These are phyloP conservation scores for Drosophila sp. DNA, from an alignment of 1,140 invertebrate genomes.

Conservation along the genomic window DNA sequence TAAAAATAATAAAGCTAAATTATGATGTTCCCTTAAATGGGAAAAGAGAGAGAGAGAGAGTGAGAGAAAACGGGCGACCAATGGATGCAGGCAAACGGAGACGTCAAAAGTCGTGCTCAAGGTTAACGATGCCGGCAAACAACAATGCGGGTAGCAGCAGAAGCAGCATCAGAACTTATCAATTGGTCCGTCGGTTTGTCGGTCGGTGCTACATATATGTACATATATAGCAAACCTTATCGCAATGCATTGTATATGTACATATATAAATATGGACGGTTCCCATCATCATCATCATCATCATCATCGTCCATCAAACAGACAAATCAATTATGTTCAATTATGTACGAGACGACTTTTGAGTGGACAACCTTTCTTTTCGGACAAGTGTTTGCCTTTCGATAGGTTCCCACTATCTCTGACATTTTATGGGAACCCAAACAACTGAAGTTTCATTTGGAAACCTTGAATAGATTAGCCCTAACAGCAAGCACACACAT, in stretches of 20 bases:
- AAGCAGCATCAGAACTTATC: slow-evolving; percentile 49
- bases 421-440: slow-evolving; percentile 36
- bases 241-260: slow-evolving; percentile 29
- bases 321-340: slow-evolving; percentile 76
- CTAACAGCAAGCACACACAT: background rate
- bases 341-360: slow-evolving; percentile 52
- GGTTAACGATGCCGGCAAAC: slow-evolving; percentile 52
- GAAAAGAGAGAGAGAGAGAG: background rate
- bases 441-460: slow-evolving; percentile 46
- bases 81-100: background rate
- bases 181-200: slow-evolving; percentile 48
- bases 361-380: slow-evolving; percentile 29
- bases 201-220: slow-evolving; percentile 39
- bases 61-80: background rate
- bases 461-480: slow-evolving; percentile 59
- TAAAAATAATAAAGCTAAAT: slow-evolving; percentile 74
- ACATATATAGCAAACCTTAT: slow-evolving; percentile 46
- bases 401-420: slow-evolving; percentile 57
- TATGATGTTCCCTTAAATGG: slow-evolving; percentile 60
- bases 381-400: slow-evolving; percentile 56
- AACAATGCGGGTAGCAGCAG: slow-evolving; percentile 43
- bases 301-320: slow-evolving; percentile 33
- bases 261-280: slow-evolving; percentile 18
- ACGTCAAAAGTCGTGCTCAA: slow-evolving; percentile 69
- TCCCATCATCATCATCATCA: slow-evolving; percentile 16